These are phyloP conservation scores for Heliangelus exortis DNA, from an alignment of 2,797 vertebrate genomes.

Conservation along the genomic window DNA sequence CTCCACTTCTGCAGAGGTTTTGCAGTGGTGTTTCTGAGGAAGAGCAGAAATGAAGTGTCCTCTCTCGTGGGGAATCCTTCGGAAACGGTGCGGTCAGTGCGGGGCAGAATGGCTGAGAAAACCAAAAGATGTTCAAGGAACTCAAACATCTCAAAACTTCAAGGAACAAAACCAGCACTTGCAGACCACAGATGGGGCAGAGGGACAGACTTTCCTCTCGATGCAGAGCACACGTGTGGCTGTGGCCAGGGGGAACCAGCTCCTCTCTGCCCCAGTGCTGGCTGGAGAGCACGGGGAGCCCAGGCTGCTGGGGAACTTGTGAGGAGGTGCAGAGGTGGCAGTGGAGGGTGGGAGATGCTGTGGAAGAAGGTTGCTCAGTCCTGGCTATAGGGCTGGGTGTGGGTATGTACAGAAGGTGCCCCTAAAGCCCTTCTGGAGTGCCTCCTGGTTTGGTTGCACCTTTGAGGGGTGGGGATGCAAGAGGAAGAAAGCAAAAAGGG, in stretches of 20 bases:
- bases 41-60: background rate
- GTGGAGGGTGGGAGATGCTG: background rate
- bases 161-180: background rate
- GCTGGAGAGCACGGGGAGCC: background rate
- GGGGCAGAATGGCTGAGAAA: background rate
- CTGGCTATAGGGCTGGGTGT: background rate
- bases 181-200: background rate
- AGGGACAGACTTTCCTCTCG: background rate
- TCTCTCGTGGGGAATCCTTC: background rate
- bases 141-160: background rate
- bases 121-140: background rate
- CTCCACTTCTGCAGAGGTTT: background rate
- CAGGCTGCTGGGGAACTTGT: background rate
- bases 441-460: background rate
- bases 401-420: accelerated
- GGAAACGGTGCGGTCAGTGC: background rate
- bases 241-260: background rate
- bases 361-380: background rate
- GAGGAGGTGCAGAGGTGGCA: background rate
- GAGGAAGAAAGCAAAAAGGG: background rate
- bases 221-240: accelerated
- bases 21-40: background rate
- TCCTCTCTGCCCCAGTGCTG: background rate
- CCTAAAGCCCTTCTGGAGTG: background rate
- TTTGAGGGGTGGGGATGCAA: no score